Percentiles rank a stretch among this genome's conserved stretches.
These are phyloP conservation scores for Protodeltote pygarga DNA, from an alignment of 2,888 invertebrate genomes.

Conservation along the genomic window DNA sequence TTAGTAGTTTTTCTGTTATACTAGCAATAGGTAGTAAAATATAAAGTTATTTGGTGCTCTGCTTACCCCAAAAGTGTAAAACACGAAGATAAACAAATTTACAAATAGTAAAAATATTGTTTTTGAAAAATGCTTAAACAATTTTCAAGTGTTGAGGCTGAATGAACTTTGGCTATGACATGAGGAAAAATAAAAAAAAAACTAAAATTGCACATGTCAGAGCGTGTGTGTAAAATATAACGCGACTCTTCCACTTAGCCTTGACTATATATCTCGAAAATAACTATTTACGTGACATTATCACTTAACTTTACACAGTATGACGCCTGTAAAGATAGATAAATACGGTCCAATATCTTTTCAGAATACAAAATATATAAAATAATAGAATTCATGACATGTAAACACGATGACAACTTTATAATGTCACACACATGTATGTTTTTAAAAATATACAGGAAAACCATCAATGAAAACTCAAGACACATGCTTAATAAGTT, in stretches of 20 bases:
- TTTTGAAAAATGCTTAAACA: not conserved
- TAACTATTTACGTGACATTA: conserved; percentile 41
- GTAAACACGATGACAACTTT: conserved; percentile 53
- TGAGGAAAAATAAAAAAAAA: conserved; percentile 23
- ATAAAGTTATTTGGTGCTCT: no score
- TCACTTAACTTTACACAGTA: conserved; percentile 42
- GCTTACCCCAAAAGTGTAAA: no score
- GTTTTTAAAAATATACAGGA: conserved; percentile 39
- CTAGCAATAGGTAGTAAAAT: no score
- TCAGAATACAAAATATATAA: conserved; percentile 27
- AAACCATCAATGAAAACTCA: conserved; percentile 60
- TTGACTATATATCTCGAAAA: conserved; percentile 25
- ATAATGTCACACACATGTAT: conserved; percentile 40
- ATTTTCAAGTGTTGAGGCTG: conserved; percentile 2
- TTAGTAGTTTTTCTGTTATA: no score
- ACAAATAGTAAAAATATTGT: not conserved
- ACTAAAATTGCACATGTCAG: conserved; percentile 41
- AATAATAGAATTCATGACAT: conserved; percentile 44
- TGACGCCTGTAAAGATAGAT: conserved; percentile 35
- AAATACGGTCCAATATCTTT: conserved; percentile 21
- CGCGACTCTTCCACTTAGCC: conserved; percentile 12
- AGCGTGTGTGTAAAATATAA: conserved; percentile 19
- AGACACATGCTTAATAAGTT: conserved; percentile 45
- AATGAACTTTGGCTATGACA: conserved; percentile 12
- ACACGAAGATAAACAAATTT: no score